These are phyloP conservation scores for Hydractinia echinata DNA, from an alignment of 30 jellyfish, hydroid and myxozoan genomes.

Conservation along the genomic window DNA sequence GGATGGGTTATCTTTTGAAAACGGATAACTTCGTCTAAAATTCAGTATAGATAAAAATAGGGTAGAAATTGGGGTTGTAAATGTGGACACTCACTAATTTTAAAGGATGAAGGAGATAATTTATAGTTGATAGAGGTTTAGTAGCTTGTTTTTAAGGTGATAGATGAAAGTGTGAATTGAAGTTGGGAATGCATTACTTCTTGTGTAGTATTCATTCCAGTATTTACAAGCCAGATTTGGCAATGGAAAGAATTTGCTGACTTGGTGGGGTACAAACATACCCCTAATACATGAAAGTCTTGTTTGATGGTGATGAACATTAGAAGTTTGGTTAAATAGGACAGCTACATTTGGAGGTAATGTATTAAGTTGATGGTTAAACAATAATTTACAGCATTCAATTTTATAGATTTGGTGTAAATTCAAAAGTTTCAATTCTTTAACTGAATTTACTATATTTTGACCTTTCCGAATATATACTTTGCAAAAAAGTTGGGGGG, in stretches of 20 bases:
- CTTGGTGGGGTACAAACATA: background rate
- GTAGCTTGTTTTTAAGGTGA: background rate
- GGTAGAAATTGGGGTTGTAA: no score
- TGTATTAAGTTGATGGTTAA: background rate
- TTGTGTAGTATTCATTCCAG: background rate
- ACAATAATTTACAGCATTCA: background rate
- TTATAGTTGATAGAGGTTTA: no score
- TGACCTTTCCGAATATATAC: background rate
- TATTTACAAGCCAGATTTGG: background rate
- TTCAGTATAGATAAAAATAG: no score
- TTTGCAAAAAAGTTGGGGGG: no score
- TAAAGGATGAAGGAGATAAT: no score
- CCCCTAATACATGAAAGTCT: background rate
- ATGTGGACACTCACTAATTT: no score
- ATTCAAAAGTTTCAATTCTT: background rate
- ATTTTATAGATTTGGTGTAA: background rate
- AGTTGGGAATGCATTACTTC: background rate
- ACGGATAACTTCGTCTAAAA: no score
- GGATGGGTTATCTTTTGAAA: no score
- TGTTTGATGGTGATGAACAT: background rate
- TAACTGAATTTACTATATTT: background rate
- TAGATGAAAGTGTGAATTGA: background rate
- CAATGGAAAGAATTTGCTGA: background rate
- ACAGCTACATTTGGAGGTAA: background rate
- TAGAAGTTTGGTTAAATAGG: background rate